Conservation (phyloP, 23 tunicate species). For the Ciona savignyi region DNA sequence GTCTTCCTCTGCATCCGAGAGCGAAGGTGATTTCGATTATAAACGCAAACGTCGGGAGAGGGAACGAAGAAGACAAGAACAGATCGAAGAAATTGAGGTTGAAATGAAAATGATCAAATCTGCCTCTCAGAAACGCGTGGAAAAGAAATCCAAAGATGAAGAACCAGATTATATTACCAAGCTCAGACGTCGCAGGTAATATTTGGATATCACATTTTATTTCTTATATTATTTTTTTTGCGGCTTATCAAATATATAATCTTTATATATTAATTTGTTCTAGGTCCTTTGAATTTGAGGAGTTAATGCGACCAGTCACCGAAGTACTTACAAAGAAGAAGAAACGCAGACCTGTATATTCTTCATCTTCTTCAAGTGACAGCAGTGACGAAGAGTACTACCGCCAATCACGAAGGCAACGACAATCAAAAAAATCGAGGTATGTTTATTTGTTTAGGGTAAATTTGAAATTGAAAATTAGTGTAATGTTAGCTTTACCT, state of each 20-base stretch:
- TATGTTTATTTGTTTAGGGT: too few relatives aligned
- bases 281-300: conserved; percentile 89
- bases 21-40: conserved; percentile 42
- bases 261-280: too few relatives aligned
- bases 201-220: not conserved
- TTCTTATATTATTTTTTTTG: too few relatives aligned
- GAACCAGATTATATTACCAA: conserved; percentile 52
- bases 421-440: conserved; percentile 64
- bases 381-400: conserved; percentile 64
- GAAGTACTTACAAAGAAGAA: conserved; percentile 47
- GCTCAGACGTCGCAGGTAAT: conserved; percentile 46
- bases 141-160: conserved; percentile 26
- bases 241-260: too few relatives aligned
- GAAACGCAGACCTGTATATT: conserved; percentile 34
- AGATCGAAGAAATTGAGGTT: conserved; percentile 17
- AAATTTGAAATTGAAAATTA: too few relatives aligned
- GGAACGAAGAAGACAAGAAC: conserved; percentile 25
- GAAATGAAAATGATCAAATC: conserved; percentile 39
- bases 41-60: conserved; percentile 34
- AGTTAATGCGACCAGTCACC: conserved; percentile 71
- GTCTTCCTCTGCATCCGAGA: conserved; percentile 32
- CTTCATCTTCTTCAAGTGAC: conserved; percentile 16
- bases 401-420: conserved; percentile 18
- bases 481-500: not conserved
- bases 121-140: conserved; percentile 12